Evolutionary conservation across 2,113 vertebrate genomes (phyloP), one percentile per base, ranked within the genome.

Genomic region (Psephotus haematonotus): DNA sequence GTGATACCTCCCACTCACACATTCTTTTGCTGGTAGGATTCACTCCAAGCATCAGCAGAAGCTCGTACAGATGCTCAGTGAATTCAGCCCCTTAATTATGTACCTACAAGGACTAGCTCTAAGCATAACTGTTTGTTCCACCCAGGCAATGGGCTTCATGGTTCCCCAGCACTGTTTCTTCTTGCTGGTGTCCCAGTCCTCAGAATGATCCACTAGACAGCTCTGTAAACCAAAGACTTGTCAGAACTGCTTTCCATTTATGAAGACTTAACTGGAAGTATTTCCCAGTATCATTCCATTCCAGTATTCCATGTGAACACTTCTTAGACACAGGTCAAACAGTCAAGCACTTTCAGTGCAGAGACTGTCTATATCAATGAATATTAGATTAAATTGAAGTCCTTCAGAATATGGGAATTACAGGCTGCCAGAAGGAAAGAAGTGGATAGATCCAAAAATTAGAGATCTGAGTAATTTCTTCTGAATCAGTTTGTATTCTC

Each of bases 381-480:
- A 93, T 60, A 89, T 68, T 55, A 86, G 27, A 88, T 72, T 86
- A 91, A 86, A 92, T 71, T 79, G 64, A 93, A 95, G 64, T 11
- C 29, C 39, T 75, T 83, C 24, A 52, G 76, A 71, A 88, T 60
- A 81, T 29, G 24, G 43, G 63, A 78, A 94, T 90, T 96, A 70
- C 43, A 96, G 79, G 33, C 20, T 92, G 55, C 46, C 87, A 75
- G 47, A 70, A 77, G 7, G 44, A 86, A 90, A 67, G 59, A 89
- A 72, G 52, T 1, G 1, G 50, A 88, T 63, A 72, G 59, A 86
- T 83, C 60, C 6, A 93, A 95, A 90, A 95, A 93, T 92, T 90
- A 90, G 80, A 95, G 25, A 90, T 41, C n/a, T 59, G 76, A 83
- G n/a, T 86, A 90, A 92, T 91, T 91, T 95, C 47, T 92, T 89